phyloP scores from a whole-genome alignment of 2,113 vertebrate species.

The Typhlomys cinereus region DNA sequence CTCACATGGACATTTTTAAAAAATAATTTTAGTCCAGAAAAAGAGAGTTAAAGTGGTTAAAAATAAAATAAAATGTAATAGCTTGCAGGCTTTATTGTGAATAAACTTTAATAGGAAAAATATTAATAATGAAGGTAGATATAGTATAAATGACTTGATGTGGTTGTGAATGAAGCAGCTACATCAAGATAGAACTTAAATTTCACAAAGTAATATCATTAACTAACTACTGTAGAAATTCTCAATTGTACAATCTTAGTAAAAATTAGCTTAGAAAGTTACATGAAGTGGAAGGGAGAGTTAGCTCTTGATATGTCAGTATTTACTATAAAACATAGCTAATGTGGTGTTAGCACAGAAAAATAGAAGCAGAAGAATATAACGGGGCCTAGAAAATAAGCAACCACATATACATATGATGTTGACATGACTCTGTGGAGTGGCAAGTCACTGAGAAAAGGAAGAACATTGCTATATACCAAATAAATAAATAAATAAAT shows the following conservation, averaged over 20 bases:
- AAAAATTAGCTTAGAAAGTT: slow-evolving; percentile 1
- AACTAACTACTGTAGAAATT: neutral
- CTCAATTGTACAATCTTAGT: neutral
- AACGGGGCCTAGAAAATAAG: neutral
- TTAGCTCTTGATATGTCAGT: neutral
- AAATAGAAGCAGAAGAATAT: neutral
- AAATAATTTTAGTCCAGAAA: neutral
- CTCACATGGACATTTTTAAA: too few species aligned
- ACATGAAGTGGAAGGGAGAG: neutral
- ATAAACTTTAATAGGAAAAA: neutral
- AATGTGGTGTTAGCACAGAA: neutral
- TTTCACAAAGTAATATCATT: neutral
- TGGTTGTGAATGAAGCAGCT: neutral
- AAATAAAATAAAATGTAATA: slow-evolving; percentile 10
- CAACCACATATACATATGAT: neutral
- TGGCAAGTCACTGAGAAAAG: neutral
- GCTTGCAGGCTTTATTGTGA: neutral
- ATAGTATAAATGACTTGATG: neutral
- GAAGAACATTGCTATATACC: neutral
- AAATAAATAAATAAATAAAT: neutral
- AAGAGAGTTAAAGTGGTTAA: neutral
- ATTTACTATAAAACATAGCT: slow-evolving; percentile 3
- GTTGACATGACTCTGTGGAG: neutral
- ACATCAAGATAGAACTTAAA: neutral
- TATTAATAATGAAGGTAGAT: neutral